Evolutionary conservation across 2,113 vertebrate species (phyloP).

Genomic region (Kryptolebias marmoratus): DNA sequence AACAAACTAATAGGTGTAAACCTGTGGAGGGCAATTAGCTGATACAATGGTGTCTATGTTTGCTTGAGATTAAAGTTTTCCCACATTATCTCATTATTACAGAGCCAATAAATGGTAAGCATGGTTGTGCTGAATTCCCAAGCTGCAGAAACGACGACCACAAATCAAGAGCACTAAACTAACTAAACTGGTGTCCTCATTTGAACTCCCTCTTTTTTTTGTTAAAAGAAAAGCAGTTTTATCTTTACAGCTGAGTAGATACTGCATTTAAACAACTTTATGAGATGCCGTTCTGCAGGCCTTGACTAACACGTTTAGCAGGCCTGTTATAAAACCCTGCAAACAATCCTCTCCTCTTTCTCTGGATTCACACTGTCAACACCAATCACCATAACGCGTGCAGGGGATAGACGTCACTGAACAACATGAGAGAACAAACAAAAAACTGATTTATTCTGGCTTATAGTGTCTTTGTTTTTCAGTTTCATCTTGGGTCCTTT

Average conservation of each 20-base stretch:
- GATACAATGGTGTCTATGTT: no score
- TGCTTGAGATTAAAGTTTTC: not conserved
- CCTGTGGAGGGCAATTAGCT: no score
- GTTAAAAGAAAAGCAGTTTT: not conserved
- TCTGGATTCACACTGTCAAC: conserved; percentile 35
- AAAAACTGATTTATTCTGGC: conserved; percentile 9
- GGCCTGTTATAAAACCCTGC: conserved; percentile 24
- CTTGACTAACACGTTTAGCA: conserved; percentile 6
- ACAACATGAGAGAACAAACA: conserved; percentile 34
- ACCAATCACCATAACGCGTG: conserved; percentile 42
- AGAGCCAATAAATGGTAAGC: conserved; percentile 2
- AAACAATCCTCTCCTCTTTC: conserved; percentile 16
- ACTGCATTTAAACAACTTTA: not conserved
- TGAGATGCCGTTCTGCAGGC: not conserved
- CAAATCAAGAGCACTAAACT: no score
- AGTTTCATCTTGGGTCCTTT: not conserved
- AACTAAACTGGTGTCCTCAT: not conserved
- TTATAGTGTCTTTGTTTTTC: not conserved
- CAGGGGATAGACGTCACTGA: conserved; percentile 33
- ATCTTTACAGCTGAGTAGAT: not conserved
- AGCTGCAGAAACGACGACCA: not conserved
- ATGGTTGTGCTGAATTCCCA: not conserved
- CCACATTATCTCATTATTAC: conserved; percentile 13
- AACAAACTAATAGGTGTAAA: no score
- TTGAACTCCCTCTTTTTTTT: not conserved